Evolutionary conservation across 1,140 invertebrate genomes (phyloP).

Genomic region (Penaeus japonicus): DNA sequence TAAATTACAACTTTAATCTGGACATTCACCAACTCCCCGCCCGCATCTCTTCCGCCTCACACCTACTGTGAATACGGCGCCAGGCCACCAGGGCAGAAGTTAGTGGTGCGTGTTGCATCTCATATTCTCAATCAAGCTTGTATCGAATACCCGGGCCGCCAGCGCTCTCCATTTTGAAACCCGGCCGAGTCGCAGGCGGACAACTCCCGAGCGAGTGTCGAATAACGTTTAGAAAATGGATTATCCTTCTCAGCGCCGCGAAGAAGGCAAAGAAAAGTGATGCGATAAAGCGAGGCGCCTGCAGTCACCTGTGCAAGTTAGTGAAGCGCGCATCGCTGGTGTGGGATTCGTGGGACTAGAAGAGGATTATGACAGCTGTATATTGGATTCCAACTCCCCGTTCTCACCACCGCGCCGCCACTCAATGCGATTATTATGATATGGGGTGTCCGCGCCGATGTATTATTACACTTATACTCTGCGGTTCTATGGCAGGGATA

Average conservation of each 20-base stretch:
- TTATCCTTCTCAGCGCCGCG: no score
- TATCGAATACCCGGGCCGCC: background rate
- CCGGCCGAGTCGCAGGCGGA: no score
- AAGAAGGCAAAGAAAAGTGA: background rate
- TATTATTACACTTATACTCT: slow-evolving; percentile 19
- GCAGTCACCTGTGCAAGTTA: slow-evolving; percentile 43
- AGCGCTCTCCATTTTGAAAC: background rate
- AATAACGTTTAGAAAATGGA: background rate
- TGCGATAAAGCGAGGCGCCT: slow-evolving; percentile 21
- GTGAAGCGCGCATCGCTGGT: slow-evolving; percentile 40
- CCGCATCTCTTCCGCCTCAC: slow-evolving; percentile 41
- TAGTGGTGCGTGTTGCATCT: slow-evolving; percentile 40
- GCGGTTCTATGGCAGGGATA: no score
- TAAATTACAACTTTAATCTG: slow-evolving; percentile 45
- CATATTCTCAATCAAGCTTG: background rate
- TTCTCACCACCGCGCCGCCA: slow-evolving; percentile 23
- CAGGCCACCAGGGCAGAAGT: slow-evolving; percentile 49
- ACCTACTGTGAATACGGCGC: slow-evolving; percentile 41
- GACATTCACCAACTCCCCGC: slow-evolving; percentile 30
- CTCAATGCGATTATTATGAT: slow-evolving; percentile 46
- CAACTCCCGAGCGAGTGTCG: no score
- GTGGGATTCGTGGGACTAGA: slow-evolving; percentile 47
- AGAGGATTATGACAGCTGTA: slow-evolving; percentile 56
- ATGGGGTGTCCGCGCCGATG: slow-evolving; percentile 33
- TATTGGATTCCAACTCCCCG: slow-evolving; percentile 53